Base-by-base conservation (phyloP, 2,113 vertebrate species). In the Micromys minutus region DNA sequence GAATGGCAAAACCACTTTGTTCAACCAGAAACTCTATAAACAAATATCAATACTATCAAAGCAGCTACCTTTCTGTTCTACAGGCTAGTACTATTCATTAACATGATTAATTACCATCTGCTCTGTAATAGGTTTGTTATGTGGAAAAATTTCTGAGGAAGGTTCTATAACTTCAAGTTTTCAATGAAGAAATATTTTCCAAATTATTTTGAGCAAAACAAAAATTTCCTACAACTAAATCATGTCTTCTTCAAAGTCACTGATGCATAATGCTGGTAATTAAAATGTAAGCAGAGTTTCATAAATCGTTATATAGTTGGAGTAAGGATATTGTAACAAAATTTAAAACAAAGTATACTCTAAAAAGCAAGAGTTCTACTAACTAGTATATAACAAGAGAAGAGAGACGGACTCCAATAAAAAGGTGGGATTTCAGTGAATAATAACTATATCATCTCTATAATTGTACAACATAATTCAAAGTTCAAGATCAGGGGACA, bases 51-150 rank as follows among this genome's bases (percentile, higher is more conserved):
- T 15, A 61, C 36, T 55, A 55, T 34, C 26, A 34, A 50, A 86
- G 57, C 69, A 90, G 55, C 65, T 89, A 69, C 45, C 84, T 63
- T 79, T 61, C 42, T 59, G 76, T 11, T 88, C 59, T 85, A 92
- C 81, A 95, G 52, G 81, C 95, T 88, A 92, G 89, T n/a, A 75
- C 19, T 96, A 57, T 26, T 93, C 50, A 87, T 61, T 91, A 92
- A 87, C 83, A 87, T 75, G 83, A 91, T 63, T 79, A 90, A 94
- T 90, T 94, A 42, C 39, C 22, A 94, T 74, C n/a, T 77, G 17
- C 34, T 81, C 75, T 69, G 13, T 29, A 80, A 90, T 22, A 79
- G 71, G 24, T 45, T 93, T 67, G 47, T 42, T 83, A 93, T 76
- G 45, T 89, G 61, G 65, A 95, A 94, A 95, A 39, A n/a, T 85